phyloP scores from a whole-genome alignment of 2,113 vertebrate genomes.

The Australoheros scitulus region DNA sequence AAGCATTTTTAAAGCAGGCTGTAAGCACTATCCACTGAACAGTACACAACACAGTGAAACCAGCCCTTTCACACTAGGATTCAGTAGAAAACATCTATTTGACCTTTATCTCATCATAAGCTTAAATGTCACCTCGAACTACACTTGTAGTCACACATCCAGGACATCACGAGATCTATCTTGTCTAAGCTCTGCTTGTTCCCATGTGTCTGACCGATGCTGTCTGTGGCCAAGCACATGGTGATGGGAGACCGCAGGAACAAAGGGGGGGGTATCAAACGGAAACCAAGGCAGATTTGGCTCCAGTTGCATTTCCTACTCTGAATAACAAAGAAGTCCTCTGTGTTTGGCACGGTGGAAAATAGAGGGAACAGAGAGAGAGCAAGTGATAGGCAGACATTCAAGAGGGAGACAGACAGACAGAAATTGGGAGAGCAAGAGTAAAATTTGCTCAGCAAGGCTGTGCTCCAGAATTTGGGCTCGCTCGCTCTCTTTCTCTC shows the following conservation, averaged over 20 bases:
- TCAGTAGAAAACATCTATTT: constrained; percentile 17
- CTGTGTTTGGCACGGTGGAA: constrained; percentile 67
- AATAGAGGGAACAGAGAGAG: constrained; percentile 36
- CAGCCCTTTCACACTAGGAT: neutral
- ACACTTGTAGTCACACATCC: constrained; percentile 38
- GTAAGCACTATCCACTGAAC: neutral
- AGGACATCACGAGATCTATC: constrained; percentile 35
- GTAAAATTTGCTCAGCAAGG: constrained; percentile 59
- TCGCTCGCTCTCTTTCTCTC: constrained; percentile 9
- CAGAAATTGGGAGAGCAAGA: constrained; percentile 9
- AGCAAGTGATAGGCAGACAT: constrained; percentile 7
- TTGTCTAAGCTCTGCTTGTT: constrained; percentile 43
- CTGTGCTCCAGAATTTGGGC: constrained; percentile 29
- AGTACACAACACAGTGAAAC: neutral
- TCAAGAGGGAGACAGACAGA: neutral
- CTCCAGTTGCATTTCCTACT: constrained; percentile 69
- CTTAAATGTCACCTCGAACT: constrained; percentile 50
- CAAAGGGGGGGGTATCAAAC: constrained; percentile 73
- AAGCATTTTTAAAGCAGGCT: neutral
- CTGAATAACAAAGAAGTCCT: constrained; percentile 73
- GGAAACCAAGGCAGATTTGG: constrained; percentile 67
- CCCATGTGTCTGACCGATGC: constrained; percentile 40
- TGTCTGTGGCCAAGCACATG: constrained; percentile 43
- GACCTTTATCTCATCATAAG: constrained; percentile 55
- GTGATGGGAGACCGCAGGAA: constrained; percentile 51